Base-by-base conservation (phyloP, 2,113 vertebrate species). In the Callipepla squamata region DNA sequence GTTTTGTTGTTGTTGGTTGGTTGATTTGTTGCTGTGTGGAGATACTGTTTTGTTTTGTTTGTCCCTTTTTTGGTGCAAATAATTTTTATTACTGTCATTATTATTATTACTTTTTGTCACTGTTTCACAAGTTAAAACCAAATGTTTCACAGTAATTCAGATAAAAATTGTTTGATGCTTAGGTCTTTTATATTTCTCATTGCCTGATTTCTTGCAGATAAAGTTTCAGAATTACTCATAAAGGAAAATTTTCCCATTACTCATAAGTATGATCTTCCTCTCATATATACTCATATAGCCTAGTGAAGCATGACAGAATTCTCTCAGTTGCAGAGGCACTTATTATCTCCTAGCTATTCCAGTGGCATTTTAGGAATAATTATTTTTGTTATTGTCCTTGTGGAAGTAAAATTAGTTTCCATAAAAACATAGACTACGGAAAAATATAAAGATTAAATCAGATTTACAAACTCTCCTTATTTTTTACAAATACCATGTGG, bases 301-400 rank as follows among this genome's bases (percentile, higher is more conserved):
- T 92, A 94, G 22, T 90, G 69, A 92, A 85, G 81, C 68, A 61
- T 76, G 74, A 88, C 74, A 76, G 38, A 57, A 74, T 63, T 8
- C 48, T 55, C 78, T 67, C 73, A 66, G 10, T 86, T 79, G 7
- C 38, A 81, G 28, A 61, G 16, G 12, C 20, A 68, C 8, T 85
- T 94, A 80, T 78, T 91, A 91, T 59, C 53, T 84, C 73, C 28
- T 36, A 85, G 48, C 70, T 34, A 90, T 91, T 63, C 2, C 15
- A 89, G 30, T 23, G 91, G 61, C 76, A 92, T 77, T 87, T 87
- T 65, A 84, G 44, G 90, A 55, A 50, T 73, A 88, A 92, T 90
- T 92, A 62, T 76, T 86, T 74, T 22, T 84, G 21, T 62, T 75
- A 81, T 86, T 91, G 69, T 84, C 67, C 85, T 44, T 86, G 19